A percentile compares a stretch with the other conserved stretches of the same genome.
These are phyloP conservation scores for Cheilosia vernalis DNA, from an alignment of 2,888 invertebrate genomes.

Conservation along the genomic window DNA sequence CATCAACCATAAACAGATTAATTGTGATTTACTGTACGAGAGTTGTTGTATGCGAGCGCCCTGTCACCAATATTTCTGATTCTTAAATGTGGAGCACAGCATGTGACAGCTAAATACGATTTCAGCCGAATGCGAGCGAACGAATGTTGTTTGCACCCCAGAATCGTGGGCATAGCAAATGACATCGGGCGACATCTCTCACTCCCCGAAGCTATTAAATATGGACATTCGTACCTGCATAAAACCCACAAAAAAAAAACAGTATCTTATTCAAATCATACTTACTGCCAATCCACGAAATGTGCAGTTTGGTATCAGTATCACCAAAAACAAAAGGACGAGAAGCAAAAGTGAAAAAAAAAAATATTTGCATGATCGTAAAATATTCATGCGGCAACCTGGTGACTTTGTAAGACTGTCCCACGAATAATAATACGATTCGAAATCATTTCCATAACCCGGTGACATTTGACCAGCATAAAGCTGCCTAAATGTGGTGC, in stretches of 20 bases:
- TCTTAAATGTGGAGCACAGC: constrained; percentile 23
- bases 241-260: constrained; percentile 16
- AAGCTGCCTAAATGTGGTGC: not conserved
- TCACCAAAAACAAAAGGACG: not conserved
- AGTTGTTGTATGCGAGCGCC: constrained; percentile 2
- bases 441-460: constrained; percentile 6
- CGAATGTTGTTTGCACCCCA: not conserved
- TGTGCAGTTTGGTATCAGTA: not conserved
- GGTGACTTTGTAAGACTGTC: constrained; percentile 34
- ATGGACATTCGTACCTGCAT: constrained; percentile 24
- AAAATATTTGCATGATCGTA: constrained; percentile 31
- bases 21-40: constrained; percentile 51
- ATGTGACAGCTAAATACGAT: constrained; percentile 37
- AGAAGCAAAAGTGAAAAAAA: constrained; percentile 36
- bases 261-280: constrained; percentile 50
- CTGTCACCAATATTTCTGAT: constrained; percentile 41
- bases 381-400: constrained; percentile 52
- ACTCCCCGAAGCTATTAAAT: constrained; percentile 39
- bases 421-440: constrained; percentile 45
- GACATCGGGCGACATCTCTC: constrained; percentile 22
- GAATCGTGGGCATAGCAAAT: constrained; percentile 28
- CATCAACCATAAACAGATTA: constrained; percentile 48
- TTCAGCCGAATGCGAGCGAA: constrained; percentile 4
- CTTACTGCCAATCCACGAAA: constrained; percentile 37
- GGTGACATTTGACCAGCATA: constrained; percentile 20